Conservation (phyloP, 2,888 invertebrate genomes). For the Uropetala carovei region DNA sequence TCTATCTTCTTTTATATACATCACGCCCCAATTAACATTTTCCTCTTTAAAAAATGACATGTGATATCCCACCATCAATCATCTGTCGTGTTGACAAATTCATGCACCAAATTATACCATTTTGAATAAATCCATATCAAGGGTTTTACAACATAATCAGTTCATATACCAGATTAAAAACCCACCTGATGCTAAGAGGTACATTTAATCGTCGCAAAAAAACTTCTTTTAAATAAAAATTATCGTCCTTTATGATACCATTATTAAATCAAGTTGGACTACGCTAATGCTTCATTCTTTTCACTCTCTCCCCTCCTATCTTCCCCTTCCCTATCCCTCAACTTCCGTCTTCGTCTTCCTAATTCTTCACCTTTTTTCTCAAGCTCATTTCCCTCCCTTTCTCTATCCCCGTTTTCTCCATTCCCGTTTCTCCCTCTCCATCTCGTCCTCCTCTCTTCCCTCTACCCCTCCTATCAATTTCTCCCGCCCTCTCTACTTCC, state of each 20-base stretch:
- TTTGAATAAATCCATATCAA: constrained; percentile 19
- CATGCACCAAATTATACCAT: background rate
- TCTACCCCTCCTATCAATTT: too few species aligned
- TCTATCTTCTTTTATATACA: background rate
- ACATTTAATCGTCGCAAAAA: background rate
- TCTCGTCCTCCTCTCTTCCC: too few species aligned
- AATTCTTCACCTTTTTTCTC: background rate
- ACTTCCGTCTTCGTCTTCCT: background rate
- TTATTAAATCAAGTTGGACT: constrained; percentile 4
- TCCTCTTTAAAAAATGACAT: constrained; percentile 1
- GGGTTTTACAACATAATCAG: constrained; percentile 8
- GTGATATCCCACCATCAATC: background rate
- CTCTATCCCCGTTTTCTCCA: too few species aligned
- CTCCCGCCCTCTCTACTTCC: background rate
- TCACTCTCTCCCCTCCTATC: background rate
- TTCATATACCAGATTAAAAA: background rate
- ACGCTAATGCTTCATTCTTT: background rate
- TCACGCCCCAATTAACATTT: constrained; percentile 10
- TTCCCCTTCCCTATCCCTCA: too few species aligned
- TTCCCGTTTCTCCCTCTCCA: too few species aligned
- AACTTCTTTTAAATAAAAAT: background rate
- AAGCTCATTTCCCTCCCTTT: too few species aligned
- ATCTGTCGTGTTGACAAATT: background rate
- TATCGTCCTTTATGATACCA: background rate
- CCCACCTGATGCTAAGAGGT: background rate